A percentile compares a stretch with the other conserved stretches of the same genome.
Evolutionary conservation across 2,888 invertebrate genomes (phyloP).

Genomic region (Andrena dorsata): DNA sequence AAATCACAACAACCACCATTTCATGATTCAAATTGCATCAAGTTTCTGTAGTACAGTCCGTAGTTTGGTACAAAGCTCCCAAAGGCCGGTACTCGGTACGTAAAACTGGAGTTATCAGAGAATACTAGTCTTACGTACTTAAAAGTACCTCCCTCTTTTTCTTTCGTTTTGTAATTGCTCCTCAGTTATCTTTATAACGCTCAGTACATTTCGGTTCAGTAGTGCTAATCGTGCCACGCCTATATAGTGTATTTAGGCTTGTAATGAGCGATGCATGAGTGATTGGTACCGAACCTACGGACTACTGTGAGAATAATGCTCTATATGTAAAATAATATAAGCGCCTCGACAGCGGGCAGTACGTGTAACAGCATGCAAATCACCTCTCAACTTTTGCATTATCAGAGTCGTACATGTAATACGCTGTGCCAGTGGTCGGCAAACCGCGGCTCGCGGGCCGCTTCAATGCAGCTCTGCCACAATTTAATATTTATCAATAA

Average conservation of each 20-base stretch:
- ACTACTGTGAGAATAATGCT: constrained; percentile 81
- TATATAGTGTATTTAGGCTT: constrained; percentile 70
- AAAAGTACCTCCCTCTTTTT: constrained; percentile 33
- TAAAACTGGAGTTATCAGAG: constrained; percentile 40
- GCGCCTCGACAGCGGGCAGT: constrained; percentile 68
- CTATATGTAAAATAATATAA: constrained; percentile 82
- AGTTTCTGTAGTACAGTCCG: constrained; percentile 75
- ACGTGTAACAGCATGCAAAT: constrained; percentile 74
- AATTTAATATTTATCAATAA: no score
- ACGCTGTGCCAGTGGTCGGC: constrained; percentile 10
- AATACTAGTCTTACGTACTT: constrained; percentile 42
- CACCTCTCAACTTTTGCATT: constrained; percentile 42
- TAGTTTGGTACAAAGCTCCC: constrained; percentile 76
- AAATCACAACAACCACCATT: constrained; percentile 85
- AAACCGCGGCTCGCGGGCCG: no score
- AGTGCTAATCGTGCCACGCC: constrained; percentile 71
- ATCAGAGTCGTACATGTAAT: constrained; percentile 18
- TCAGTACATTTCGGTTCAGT: constrained; percentile 55
- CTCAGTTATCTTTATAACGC: constrained; percentile 39
- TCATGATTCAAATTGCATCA: constrained; percentile 79
- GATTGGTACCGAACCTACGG: constrained; percentile 76
- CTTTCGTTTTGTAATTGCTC: constrained; percentile 36
- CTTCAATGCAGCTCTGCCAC: no score
- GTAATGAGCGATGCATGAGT: constrained; percentile 74
- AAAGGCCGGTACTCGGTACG: constrained; percentile 61